Conservation (phyloP, 2,888 invertebrate genomes). For the Dione juno region DNA sequence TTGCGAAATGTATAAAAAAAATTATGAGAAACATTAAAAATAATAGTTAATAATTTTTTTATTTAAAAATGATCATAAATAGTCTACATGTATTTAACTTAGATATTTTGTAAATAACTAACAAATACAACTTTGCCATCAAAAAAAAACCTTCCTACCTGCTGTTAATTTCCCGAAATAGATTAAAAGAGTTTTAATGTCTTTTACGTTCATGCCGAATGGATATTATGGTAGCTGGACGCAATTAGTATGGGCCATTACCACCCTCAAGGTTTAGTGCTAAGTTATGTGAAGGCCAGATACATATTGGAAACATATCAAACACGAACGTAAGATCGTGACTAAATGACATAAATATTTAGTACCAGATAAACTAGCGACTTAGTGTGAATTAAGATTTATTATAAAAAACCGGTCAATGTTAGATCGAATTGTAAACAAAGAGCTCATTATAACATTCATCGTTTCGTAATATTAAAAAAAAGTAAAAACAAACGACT, state of each 20-base stretch:
- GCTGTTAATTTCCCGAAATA: slow-evolving; percentile 4
- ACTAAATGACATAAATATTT: slow-evolving; percentile 48
- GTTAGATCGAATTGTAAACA: no score
- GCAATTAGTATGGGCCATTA: slow-evolving; percentile 42
- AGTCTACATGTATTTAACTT: no score
- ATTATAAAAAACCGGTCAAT: no score
- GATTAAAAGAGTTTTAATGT: slow-evolving; percentile 28
- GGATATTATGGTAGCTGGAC: slow-evolving; percentile 35
- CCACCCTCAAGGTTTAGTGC: slow-evolving; percentile 41
- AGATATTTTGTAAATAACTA: neutral
- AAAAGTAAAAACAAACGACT: no score
- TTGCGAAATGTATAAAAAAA: no score
- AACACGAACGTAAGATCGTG: slow-evolving; percentile 38
- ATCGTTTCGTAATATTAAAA: no score
- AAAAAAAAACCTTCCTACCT: neutral
- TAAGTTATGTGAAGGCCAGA: slow-evolving; percentile 54
- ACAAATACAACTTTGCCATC: neutral
- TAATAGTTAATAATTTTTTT: neutral
- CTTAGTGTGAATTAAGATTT: neutral
- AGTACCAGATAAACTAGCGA: slow-evolving; percentile 22
- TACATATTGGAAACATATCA: slow-evolving; percentile 52
- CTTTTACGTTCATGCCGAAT: slow-evolving; percentile 29
- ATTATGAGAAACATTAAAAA: no score
- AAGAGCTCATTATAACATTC: no score
- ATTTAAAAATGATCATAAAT: no score